Evolutionary conservation across 2,888 invertebrate species (phyloP).

Genomic region (Sycophila texana): DNA sequence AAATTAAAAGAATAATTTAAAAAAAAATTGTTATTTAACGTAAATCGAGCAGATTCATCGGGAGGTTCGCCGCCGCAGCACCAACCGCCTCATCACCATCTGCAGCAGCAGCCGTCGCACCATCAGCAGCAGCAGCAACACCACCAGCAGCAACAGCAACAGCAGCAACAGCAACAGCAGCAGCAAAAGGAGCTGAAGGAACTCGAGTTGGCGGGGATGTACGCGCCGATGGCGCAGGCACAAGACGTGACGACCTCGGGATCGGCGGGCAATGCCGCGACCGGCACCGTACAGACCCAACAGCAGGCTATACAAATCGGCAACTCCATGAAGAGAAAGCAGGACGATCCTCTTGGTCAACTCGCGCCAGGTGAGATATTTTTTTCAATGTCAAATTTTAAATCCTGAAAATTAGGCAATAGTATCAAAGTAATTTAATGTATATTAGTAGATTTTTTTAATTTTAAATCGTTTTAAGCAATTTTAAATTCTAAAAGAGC

Average conservation of each 20-base stretch:
- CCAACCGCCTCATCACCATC: slow-evolving; percentile 72
- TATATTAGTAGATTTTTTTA: neutral
- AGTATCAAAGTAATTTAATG: neutral
- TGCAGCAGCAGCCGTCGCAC: slow-evolving; percentile 66
- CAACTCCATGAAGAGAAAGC: slow-evolving; percentile 70
- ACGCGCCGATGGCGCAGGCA: slow-evolving; percentile 70
- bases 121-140: slow-evolving; percentile 73
- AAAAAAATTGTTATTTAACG: neutral
- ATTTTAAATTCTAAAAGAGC: neutral
- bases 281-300: slow-evolving; percentile 72
- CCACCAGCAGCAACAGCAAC: slow-evolving; percentile 74
- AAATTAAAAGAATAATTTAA: neutral
- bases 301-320: slow-evolving; percentile 72
- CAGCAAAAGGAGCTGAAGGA: slow-evolving; percentile 75
- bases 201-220: slow-evolving; percentile 72
- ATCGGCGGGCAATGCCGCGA: neutral
- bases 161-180: slow-evolving; percentile 76
- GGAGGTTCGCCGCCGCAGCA: slow-evolving; percentile 75
- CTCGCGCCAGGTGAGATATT: slow-evolving; percentile 66
- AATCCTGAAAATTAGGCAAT: neutral
- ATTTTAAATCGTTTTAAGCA: neutral
- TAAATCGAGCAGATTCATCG: slow-evolving; percentile 70
- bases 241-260: slow-evolving; percentile 73
- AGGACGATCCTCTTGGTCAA: slow-evolving; percentile 69
- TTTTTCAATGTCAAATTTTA: neutral